These are phyloP conservation scores for Phylloscopus whistleri DNA, from an alignment of 2,113 vertebrate genomes.

Conservation along the genomic window DNA sequence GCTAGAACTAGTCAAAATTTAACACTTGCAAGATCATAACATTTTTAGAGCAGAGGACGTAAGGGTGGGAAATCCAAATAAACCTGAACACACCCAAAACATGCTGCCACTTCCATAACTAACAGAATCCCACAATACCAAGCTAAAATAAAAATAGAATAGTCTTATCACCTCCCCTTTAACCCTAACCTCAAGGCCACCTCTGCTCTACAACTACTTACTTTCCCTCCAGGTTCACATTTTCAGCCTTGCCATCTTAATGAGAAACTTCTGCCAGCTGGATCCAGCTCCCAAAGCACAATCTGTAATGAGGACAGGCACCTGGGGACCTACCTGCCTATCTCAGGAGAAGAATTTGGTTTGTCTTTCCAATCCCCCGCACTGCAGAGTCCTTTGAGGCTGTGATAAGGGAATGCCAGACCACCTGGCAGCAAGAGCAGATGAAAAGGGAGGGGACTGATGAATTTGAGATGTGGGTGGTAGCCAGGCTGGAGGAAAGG, in stretches of 20 bases:
- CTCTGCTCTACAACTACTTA: neutral
- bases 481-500: neutral
- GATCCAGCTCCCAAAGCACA: constrained; percentile 12
- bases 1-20: neutral
- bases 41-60: neutral
- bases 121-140: neutral
- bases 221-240: neutral
- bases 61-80: neutral
- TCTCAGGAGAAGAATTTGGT: constrained; percentile 3
- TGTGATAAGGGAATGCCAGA: constrained; percentile 12
- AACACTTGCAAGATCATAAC: neutral
- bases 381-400: neutral
- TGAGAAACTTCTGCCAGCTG: constrained; percentile 37
- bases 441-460: constrained; percentile 6
- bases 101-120: neutral
- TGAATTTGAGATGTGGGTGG: neutral
- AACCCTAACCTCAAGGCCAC: neutral
- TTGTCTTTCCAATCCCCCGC: neutral
- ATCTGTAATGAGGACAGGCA: constrained; percentile 45
- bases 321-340: constrained; percentile 46
- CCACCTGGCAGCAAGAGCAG: constrained; percentile 10
- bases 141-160: neutral
- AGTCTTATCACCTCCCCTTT: neutral
- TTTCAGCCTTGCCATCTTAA: constrained; percentile 32
- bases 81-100: neutral